Evolutionary conservation across 2,797 vertebrate species (phyloP), one percentile per base, ranked within the genome.

Genomic region (Gobionotothen gibberifrons): DNA sequence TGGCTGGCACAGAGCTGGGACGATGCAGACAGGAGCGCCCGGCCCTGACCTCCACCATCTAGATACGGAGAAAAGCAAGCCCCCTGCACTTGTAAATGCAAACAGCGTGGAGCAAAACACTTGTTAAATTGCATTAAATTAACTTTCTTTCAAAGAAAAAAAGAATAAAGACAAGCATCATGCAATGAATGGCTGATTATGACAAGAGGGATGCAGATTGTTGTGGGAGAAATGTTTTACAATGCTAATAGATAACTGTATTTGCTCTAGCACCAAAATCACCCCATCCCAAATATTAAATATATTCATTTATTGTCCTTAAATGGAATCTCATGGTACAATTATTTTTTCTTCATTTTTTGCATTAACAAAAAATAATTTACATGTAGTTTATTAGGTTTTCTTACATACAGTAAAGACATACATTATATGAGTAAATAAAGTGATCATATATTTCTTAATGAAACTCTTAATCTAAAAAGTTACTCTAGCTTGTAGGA

Each of bases 11-110:
- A 82, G 89, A 88, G 84, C 82, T 66, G 84, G 91, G 86, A 92
- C 59, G 86, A 44, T 83, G 84, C 90, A 93, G 89, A 90, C 91
- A 87, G 90, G 74, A 88, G 89, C 83, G 85, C 89, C 90, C 83
- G 87, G 83, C 87, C 85, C 84, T 86, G 89, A 90, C 91, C 91
- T 90, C 88, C 61, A 53, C 79, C 75, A 83, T 85, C 83, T 83
- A 12, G 57, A 73, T 75, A 36, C 6, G 42, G 55, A 84, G 86
- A 84, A 84, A 87, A 81, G 85, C 76, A 86, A 78, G 69, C 63
- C 9, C 55, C 19, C 49, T 14, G 49, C 82, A 79, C 73, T 79
- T 84, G 76, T 74, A 86, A 74, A 82, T 69, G 66, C 74, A 85
- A 87, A 85, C 78, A 78, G 56, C n/a, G 63, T 29, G 67, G 62